These are phyloP conservation scores for Phlogophora meticulosa DNA, from an alignment of 2,888 invertebrate species.

Conservation along the genomic window DNA sequence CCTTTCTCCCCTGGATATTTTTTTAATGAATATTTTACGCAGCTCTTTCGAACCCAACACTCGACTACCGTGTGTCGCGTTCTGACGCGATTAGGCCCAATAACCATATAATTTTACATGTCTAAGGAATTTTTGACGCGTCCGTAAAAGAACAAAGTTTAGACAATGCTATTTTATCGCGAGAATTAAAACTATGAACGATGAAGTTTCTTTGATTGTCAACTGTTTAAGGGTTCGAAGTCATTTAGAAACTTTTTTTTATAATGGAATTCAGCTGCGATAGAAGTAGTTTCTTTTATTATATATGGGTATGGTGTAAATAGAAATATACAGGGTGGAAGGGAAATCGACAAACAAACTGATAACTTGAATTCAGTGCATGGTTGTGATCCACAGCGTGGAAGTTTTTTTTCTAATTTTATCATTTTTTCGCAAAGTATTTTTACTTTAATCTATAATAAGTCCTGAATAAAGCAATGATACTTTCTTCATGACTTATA, in stretches of 20 bases:
- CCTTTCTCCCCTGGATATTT: conserved; percentile 1
- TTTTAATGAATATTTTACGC: conserved; percentile 13
- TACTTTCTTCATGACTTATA: too few species aligned
- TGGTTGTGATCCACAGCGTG: too few species aligned
- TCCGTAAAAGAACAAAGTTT: conserved; percentile 40
- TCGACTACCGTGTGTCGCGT: conserved; percentile 60
- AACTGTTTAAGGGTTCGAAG: conserved; percentile 24
- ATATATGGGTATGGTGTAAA: not conserved
- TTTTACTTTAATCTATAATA: too few species aligned
- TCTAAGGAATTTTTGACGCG: conserved; percentile 45
- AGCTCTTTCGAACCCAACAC: conserved; percentile 34
- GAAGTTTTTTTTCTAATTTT: too few species aligned
- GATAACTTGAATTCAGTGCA: too few species aligned
- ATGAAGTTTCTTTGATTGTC: conserved; percentile 12
- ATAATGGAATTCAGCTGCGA: not conserved
- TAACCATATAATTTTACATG: conserved; percentile 63
- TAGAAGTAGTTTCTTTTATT: conserved; percentile 2
- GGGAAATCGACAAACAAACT: too few species aligned
- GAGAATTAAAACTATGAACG: conserved; percentile 48
- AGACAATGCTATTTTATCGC: conserved; percentile 30
- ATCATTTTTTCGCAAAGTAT: too few species aligned
- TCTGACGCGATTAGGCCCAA: conserved; percentile 58
- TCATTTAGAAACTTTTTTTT: conserved; percentile 22
- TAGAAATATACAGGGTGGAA: too few species aligned
- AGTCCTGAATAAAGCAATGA: too few species aligned